Percentiles rank a stretch among this genome's conserved stretches.
Evolutionary conservation across 2,888 invertebrate species (phyloP).

Genomic region (Drosophila infuscata): DNA sequence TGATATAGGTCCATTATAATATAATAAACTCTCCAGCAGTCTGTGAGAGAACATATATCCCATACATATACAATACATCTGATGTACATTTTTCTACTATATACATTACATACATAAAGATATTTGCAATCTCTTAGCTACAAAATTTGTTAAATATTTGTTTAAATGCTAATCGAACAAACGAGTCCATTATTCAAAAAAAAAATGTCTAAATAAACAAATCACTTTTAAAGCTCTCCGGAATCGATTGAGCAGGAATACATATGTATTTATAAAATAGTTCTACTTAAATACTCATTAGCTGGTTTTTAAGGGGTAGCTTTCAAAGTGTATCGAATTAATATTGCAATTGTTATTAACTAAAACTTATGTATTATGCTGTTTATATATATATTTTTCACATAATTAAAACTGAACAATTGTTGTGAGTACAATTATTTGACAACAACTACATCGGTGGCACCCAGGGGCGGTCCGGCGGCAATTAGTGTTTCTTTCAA

Average conservation of each 20-base stretch:
- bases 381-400: conserved; percentile 12
- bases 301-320: not conserved
- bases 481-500: conserved; percentile 56
- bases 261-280: not conserved
- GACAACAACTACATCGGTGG: conserved; percentile 47
- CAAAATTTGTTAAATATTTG: conserved; percentile 25
- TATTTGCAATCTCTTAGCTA: conserved; percentile 22
- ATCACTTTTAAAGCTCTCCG: conserved; percentile 12
- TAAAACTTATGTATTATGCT: conserved; percentile 33
- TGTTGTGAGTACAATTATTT: conserved; percentile 50
- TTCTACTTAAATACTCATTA: conserved; percentile 37
- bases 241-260: not conserved
- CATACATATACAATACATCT: conserved; percentile 13
- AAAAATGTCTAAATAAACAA: conserved; percentile 4
- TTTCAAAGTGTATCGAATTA: not conserved
- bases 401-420: conserved; percentile 32
- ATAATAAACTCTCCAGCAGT: not conserved
- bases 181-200: conserved; percentile 18
- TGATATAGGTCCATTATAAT: conserved; percentile 22
- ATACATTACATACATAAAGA: conserved; percentile 8
- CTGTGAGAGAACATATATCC: conserved; percentile 1
- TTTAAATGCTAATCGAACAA: conserved; percentile 47
- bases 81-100: conserved; percentile 11
- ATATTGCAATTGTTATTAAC: conserved; percentile 47
- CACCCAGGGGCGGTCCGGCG: conserved; percentile 58